Evolutionary conservation across 1,140 invertebrate species (phyloP), one percentile per base, ranked within the genome.

Genomic region (Pollicipes pollicipes): DNA sequence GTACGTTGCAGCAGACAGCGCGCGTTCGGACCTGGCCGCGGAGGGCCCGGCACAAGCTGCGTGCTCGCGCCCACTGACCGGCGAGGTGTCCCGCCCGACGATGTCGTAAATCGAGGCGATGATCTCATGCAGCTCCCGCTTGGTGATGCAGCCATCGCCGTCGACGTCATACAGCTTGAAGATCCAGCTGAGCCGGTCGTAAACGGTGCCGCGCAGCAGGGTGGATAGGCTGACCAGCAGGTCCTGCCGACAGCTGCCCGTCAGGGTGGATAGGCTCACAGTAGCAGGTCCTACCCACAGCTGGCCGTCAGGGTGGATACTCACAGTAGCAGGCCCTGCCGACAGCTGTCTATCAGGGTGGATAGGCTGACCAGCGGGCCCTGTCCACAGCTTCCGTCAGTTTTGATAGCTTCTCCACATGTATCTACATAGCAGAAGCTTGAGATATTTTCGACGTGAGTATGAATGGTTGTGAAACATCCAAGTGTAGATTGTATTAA

Each of bases 151-250:
- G 0, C 94, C 95, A 77, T 96, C 94, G 0, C 93, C 92, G 78
- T 97, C 95, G 66, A 95, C 87, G 78, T 97, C 94, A 81, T 97
- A 97, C 30, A 97, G 81, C 76, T 91, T 90, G 82, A 97, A 97
- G 26, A 93, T 93, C 93, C 93, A 93, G 75, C 91, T 85, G 28
- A 97, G 82, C 75, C 93, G 88, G 79, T 97, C 94, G 78, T 95
- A 93, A 30, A 94, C 87, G 0, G 90, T 93, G 13, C 94, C 95
- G 27, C 93, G 84, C 28, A 93, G 83, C 27, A 95, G 81, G 3
- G 93, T 93, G 3, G 93, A 96, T 58, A 97, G 81, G 17, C 92
- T 93, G 76, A 93, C 88, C 71, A 95, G 81, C 74, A 94, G 86
- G 79, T 95, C 91, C 91, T 95, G 81, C 17, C 83, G 67, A n/a